These are phyloP conservation scores for Macaca mulatta DNA, from an alignment of 2,113 vertebrate species.

Conservation along the genomic window DNA sequence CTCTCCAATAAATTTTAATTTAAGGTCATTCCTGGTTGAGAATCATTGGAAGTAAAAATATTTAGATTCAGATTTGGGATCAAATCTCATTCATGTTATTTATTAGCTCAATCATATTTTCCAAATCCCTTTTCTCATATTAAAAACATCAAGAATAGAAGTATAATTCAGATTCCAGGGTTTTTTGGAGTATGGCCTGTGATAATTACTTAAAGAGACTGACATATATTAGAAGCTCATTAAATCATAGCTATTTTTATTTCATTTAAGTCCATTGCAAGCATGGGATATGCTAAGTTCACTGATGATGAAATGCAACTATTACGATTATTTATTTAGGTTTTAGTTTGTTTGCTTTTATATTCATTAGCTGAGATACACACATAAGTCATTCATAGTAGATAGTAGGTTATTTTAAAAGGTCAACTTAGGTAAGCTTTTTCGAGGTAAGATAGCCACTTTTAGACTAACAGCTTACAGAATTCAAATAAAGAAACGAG, in stretches of 20 bases:
- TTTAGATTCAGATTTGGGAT: background rate
- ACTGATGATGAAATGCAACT: background rate
- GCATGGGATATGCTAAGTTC: background rate
- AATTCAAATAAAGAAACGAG: constrained; percentile 21
- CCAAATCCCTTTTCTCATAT: background rate
- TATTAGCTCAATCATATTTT: background rate
- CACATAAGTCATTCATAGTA: background rate
- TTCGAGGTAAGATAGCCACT: background rate
- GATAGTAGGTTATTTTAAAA: background rate
- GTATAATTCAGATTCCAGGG: background rate
- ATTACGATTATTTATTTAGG: background rate
- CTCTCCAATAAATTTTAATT: background rate
- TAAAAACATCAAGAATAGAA: constrained; percentile 27
- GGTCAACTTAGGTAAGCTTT: background rate
- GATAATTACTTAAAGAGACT: constrained; percentile 24
- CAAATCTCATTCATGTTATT: background rate
- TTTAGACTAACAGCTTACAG: background rate
- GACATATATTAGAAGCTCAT: background rate
- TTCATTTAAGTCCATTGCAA: background rate
- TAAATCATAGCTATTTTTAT: background rate
- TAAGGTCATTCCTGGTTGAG: background rate
- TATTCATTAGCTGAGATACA: background rate
- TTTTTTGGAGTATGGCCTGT: background rate
- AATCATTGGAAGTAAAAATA: background rate
- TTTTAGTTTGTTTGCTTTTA: constrained; percentile 18